A percentile compares a stretch with the other conserved stretches of the same genome.
These are phyloP conservation scores for Seladonia tumulorum DNA, from an alignment of 2,888 invertebrate genomes.

Conservation along the genomic window DNA sequence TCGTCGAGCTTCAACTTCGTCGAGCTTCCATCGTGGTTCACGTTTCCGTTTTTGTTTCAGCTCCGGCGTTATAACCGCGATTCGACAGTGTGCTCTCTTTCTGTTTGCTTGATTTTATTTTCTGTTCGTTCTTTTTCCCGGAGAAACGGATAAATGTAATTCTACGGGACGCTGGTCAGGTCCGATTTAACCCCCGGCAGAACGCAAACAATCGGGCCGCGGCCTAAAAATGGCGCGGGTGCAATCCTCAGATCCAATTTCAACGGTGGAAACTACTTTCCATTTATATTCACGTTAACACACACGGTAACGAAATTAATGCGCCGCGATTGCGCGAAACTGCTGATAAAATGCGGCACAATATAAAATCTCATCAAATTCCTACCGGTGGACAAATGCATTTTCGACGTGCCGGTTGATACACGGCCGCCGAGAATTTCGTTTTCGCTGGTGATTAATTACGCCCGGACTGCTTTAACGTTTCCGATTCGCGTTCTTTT, in stretches of 20 bases:
- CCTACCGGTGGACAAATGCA: slow-evolving; percentile 40
- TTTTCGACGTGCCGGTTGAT: slow-evolving; percentile 41
- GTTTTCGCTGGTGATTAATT: slow-evolving; percentile 47
- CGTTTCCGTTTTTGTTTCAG: not conserved
- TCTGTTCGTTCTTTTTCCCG: not conserved
- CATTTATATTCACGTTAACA: slow-evolving; percentile 58
- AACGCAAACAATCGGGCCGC: slow-evolving; percentile 16
- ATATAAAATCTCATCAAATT: slow-evolving; percentile 61
- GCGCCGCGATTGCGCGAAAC: slow-evolving; percentile 44
- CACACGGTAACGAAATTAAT: slow-evolving; percentile 51
- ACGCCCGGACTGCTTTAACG: slow-evolving; percentile 41
- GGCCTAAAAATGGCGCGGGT: slow-evolving; percentile 29
- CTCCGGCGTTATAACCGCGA: not conserved
- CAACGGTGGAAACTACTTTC: slow-evolving; percentile 31
- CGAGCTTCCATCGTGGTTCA: not conserved
- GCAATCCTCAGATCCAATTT: slow-evolving; percentile 50
- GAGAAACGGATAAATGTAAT: slow-evolving; percentile 21
- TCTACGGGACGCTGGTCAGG: not conserved
- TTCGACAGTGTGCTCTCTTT: not conserved
- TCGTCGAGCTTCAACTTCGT: not conserved
- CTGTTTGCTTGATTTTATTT: not conserved
- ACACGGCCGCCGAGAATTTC: slow-evolving; percentile 20
- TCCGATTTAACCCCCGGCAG: not conserved
- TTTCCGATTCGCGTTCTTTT: slow-evolving; percentile 26
- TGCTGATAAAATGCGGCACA: slow-evolving; percentile 48